Evolutionary conservation across 2,888 invertebrate species (phyloP).

Genomic region (Teleogryllus oceanicus): DNA sequence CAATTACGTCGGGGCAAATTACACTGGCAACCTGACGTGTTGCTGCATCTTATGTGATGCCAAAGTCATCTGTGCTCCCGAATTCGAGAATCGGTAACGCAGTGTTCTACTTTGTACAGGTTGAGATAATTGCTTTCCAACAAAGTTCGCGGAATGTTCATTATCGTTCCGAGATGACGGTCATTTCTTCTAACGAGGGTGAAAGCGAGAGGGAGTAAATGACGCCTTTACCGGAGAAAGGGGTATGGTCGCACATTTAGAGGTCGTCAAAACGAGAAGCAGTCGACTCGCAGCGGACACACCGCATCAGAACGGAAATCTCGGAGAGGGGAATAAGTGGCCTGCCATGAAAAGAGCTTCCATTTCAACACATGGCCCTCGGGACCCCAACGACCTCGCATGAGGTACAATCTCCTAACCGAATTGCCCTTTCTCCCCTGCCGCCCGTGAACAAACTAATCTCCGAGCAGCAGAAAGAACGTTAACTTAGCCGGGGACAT

Average conservation of each 20-base stretch:
- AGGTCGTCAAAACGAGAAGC: background rate
- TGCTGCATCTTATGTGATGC: background rate
- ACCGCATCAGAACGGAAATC: background rate
- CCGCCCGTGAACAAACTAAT: no score
- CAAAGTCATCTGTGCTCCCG: background rate
- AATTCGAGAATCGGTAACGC: background rate
- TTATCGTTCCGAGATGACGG: background rate
- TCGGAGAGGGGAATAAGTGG: background rate
- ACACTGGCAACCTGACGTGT: background rate
- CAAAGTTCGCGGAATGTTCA: background rate
- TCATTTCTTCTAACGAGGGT: background rate
- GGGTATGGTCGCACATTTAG: background rate
- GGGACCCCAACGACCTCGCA: no score
- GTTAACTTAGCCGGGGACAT: background rate
- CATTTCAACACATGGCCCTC: no score
- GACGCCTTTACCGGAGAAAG: background rate
- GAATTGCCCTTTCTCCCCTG: no score
- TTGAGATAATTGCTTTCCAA: background rate
- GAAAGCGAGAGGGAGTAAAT: background rate
- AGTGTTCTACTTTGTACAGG: background rate
- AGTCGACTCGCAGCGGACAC: background rate
- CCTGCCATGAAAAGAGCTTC: no score
- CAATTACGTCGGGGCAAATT: background rate
- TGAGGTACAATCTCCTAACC: no score
- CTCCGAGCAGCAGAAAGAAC: no score